A percentile compares a stretch with the other conserved stretches of the same genome.
Evolutionary conservation across 2,888 invertebrate species (phyloP).

Genomic region (Calameuta pallipes): DNA sequence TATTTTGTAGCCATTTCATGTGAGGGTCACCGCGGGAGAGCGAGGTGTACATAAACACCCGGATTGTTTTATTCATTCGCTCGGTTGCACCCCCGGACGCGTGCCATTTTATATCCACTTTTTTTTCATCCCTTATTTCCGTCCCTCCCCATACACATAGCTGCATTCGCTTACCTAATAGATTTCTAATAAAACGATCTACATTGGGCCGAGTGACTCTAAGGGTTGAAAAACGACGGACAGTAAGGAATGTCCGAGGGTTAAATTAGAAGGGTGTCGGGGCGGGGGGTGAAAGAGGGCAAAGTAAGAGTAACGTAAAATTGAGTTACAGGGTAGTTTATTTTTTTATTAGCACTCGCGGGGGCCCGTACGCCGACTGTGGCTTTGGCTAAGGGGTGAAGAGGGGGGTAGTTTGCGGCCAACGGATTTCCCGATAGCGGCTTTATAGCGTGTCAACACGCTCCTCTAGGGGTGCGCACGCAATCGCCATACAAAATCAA

Average conservation of each 20-base stretch:
- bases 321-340: conserved; percentile 61
- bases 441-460: conserved; percentile 66
- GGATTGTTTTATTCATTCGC: conserved; percentile 63
- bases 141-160: not conserved
- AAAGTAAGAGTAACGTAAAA: conserved; percentile 51
- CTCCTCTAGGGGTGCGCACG: conserved; percentile 46
- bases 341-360: conserved; percentile 55
- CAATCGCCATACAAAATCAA: conserved; percentile 46
- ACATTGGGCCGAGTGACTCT: not conserved
- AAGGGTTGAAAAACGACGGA: not conserved
- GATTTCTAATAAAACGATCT: not conserved
- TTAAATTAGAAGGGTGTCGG: not conserved
- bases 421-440: conserved; percentile 62
- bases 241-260: not conserved
- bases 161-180: not conserved
- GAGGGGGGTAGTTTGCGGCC: conserved; percentile 54
- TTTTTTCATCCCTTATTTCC: not conserved
- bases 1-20: conserved; percentile 64
- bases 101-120: conserved; percentile 33
- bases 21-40: conserved; percentile 54
- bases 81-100: conserved; percentile 44
- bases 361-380: conserved; percentile 24
- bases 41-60: conserved; percentile 61
- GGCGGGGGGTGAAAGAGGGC: not conserved
- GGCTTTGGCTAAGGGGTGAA: conserved; percentile 14